Percentiles rank a stretch among this genome's conserved stretches.
Evolutionary conservation across 2,113 vertebrate genomes (phyloP).

Genomic region (Delphinus delphis): DNA sequence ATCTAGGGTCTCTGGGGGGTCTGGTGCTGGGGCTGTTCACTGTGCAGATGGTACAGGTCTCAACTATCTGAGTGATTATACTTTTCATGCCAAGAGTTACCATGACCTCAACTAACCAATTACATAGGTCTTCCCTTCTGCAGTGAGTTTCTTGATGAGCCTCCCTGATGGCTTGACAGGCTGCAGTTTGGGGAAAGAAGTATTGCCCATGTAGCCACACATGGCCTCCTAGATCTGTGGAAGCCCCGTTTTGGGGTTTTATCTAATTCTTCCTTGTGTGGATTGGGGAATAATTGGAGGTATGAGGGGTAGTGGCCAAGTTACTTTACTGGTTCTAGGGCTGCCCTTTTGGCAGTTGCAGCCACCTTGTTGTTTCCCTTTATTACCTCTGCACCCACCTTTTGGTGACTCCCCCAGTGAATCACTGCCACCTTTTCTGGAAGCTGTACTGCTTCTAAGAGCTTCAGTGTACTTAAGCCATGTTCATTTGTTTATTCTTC

Average conservation of each 20-base stretch:
- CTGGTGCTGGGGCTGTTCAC: background rate
- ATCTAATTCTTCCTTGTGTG: background rate
- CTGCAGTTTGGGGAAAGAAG: background rate
- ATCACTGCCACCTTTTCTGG: background rate
- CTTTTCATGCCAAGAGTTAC: background rate
- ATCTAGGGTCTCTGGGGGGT: too few relatives aligned
- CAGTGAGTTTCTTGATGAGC: background rate
- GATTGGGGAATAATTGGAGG: background rate
- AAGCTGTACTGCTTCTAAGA: background rate
- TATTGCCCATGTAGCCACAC: background rate
- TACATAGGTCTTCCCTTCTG: fast-evolving
- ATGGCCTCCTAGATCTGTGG: background rate
- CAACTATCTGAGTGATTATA: background rate
- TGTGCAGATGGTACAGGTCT: background rate
- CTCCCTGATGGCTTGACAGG: background rate
- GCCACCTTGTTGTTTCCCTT: background rate
- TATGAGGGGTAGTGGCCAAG: background rate
- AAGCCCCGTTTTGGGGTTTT: background rate
- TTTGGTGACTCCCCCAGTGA: background rate
- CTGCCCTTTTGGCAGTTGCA: background rate
- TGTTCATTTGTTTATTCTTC: background rate
- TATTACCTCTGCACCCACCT: background rate
- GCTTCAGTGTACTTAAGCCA: background rate
- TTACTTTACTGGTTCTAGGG: background rate
- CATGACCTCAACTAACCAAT: background rate